Evolutionary conservation across 2,797 vertebrate species (phyloP).

Genomic region (Rhabdomys pumilio): DNA sequence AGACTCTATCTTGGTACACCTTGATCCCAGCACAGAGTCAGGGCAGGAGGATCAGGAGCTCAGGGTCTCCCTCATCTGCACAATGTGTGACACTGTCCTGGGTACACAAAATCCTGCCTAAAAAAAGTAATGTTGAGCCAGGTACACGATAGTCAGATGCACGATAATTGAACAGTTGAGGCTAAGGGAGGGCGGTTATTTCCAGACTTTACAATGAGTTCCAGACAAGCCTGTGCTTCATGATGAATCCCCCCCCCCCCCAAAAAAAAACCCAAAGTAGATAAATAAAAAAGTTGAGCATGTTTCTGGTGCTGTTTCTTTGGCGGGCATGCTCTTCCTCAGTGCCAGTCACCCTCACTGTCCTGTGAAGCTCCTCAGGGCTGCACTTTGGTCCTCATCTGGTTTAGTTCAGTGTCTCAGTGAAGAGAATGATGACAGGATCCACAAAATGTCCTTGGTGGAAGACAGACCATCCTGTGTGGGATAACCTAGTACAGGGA

Average conservation of each 20-base stretch:
- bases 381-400: not conserved
- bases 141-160: no score
- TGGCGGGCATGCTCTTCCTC: not conserved
- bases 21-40: not conserved
- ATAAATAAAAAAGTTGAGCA: not conserved
- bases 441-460: constrained; percentile 76
- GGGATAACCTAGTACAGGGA: constrained; percentile 70
- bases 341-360: not conserved
- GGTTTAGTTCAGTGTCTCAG: constrained; percentile 20
- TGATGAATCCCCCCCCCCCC: not conserved
- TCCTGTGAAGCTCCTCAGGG: not conserved
- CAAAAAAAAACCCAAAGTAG: not conserved
- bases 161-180: not conserved
- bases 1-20: not conserved
- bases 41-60: not conserved
- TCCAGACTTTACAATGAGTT: not conserved
- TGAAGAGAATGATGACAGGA: constrained; percentile 45
- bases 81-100: not conserved
- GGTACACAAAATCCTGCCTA: not conserved
- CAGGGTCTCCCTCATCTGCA: not conserved
- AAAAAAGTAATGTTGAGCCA: not conserved
- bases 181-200: not conserved
- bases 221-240: not conserved
- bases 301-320: not conserved
- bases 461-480: constrained; percentile 84